A percentile compares a stretch with the other conserved stretches of the same genome.
Conservation (phyloP, 1,140 invertebrate genomes). For the Hirudo medicinalis region DNA sequence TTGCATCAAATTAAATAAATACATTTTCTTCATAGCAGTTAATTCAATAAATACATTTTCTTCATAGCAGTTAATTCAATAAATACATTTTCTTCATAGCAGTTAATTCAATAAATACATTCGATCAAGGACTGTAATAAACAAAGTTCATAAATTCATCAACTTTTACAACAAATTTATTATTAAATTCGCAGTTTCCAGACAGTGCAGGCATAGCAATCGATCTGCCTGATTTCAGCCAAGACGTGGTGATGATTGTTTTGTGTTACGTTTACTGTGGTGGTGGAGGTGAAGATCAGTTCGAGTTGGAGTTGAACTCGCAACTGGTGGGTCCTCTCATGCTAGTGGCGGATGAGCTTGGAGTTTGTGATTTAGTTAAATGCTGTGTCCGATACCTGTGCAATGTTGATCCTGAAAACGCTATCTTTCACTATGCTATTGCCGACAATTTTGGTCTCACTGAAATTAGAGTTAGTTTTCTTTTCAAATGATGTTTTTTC, state of each 20-base stretch:
- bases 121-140: too few relatives aligned
- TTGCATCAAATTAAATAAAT: too few relatives aligned
- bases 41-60: too few relatives aligned
- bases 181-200: slow-evolving; percentile 12
- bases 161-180: not conserved
- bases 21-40: too few relatives aligned
- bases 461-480: slow-evolving; percentile 1
- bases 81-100: too few relatives aligned
- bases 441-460: slow-evolving; percentile 14
- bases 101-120: too few relatives aligned
- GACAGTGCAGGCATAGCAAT: slow-evolving; percentile 9
- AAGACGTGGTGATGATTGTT: slow-evolving; percentile 9
- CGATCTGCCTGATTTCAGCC: slow-evolving; percentile 8
- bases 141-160: too few relatives aligned
- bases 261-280: slow-evolving; percentile 10
- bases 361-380: slow-evolving; percentile 9
- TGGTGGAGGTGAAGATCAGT: not conserved
- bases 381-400: not conserved
- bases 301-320: slow-evolving; percentile 6
- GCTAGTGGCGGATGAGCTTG: slow-evolving; percentile 5
- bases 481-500: not conserved
- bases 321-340: slow-evolving; percentile 10
- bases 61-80: too few relatives aligned
- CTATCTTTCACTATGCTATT: slow-evolving; percentile 12
- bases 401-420: not conserved